Base-by-base conservation (phyloP, 2,888 invertebrate genomes). In the Ectemnius cavifrons region DNA sequence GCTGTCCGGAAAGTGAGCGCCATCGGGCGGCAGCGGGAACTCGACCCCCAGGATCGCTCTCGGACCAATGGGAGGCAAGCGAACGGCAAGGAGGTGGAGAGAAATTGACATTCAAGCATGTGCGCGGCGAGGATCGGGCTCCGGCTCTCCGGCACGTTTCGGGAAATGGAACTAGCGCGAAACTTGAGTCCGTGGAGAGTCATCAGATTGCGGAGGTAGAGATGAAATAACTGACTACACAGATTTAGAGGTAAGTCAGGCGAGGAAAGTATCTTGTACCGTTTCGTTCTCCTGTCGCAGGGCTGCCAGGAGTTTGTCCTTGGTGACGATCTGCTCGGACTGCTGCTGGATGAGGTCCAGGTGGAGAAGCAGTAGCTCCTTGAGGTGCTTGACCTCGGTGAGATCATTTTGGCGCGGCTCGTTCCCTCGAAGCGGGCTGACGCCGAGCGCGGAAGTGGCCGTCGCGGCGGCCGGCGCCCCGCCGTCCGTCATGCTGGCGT, bases 331-430 rank as follows among this genome's bases (percentile, higher is more conserved):
- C 85, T 95, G 94, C 87, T 97, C 97, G 86, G 96, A 96, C 91
- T 97, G 97, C 91, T 97, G 96, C 90, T 97, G 97, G 89, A 97
- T 96, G 77, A 97, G 92, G 91, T 97, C 97, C 86, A 97, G 92
- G 90, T 98, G 97, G 81, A 96, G 93, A 73, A 97, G 92, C 79
- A 97, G 92, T 88, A 97, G 94, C 80, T 96, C 95, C 91, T 97
- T 96, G 65, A 95, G 92, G 85, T 93, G 94, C 89, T 93, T 94
- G 90, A 95, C 94, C 92, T 95, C 94, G 60, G 86, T 87, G 64
- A 89, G 84, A 75, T 90, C 90, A 78, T 86, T 88, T 68, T 86
- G 88, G 27, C 90, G 86, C 2, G 90, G 85, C 69, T 90, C 91
- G 71, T 90, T 90, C 64, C 88, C 90, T 67, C 89, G 84, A 4